Conservation (phyloP, 2,113 vertebrate genomes). For the Pachycephala philippinensis region DNA sequence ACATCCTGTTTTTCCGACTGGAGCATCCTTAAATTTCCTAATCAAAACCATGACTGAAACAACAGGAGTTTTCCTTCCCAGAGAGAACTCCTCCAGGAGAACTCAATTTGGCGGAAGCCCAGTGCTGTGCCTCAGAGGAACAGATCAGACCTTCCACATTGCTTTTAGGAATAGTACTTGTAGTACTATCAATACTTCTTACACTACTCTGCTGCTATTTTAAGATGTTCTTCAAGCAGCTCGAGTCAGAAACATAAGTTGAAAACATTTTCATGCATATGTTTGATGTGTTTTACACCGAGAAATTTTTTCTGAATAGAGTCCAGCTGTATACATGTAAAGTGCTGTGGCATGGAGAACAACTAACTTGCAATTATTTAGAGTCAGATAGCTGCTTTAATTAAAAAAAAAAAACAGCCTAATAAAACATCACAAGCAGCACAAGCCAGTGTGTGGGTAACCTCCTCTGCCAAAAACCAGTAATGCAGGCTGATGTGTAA, state of each 20-base stretch:
- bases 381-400: background rate
- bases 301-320: background rate
- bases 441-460: background rate
- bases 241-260: background rate
- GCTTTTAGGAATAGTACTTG: background rate
- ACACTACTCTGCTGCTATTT: background rate
- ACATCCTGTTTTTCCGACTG: conserved; percentile 27
- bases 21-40: conserved; percentile 17
- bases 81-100: background rate
- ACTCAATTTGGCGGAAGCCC: background rate
- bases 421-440: background rate
- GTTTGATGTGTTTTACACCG: background rate
- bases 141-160: background rate
- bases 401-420: background rate
- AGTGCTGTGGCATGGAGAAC: background rate
- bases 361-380: background rate
- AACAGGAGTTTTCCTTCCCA: background rate
- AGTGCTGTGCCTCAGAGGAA: background rate
- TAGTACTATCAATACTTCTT: background rate
- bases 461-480: background rate
- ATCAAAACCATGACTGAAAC: conserved; percentile 18
- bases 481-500: background rate
- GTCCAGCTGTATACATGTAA: background rate
- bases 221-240: background rate
- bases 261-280: background rate